Percentiles rank a stretch among this genome's conserved stretches.
Conservation (phyloP, 2,888 invertebrate genomes). For the Epirrita christyi region DNA sequence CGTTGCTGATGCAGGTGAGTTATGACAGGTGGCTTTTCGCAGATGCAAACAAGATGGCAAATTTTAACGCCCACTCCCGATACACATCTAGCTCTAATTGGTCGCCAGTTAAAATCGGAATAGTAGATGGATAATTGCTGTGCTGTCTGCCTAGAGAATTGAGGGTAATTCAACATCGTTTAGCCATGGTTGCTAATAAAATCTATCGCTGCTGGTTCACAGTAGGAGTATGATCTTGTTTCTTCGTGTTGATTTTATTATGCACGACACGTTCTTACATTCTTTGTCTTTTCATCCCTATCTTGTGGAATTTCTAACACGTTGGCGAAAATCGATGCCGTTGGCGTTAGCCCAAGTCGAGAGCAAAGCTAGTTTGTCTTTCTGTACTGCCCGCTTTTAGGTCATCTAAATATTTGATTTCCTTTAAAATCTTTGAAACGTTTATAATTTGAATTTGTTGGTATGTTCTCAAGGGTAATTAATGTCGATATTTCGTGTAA, state of each 20-base stretch:
- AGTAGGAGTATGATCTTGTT: conserved; percentile 1
- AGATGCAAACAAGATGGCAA: not conserved
- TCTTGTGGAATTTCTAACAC: conserved; percentile 23
- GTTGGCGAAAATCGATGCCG: conserved; percentile 50
- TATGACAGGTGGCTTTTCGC: conserved; percentile 9
- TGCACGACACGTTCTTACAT: conserved; percentile 14
- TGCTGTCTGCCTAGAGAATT: not conserved
- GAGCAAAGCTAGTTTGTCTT: conserved; percentile 23
- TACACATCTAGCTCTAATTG: not conserved
- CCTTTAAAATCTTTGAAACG: conserved; percentile 5
- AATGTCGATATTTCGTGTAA: no score
- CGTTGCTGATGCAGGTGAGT: conserved; percentile 85
- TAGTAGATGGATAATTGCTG: no score
- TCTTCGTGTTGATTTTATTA: conserved; percentile 4
- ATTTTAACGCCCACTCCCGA: not conserved
- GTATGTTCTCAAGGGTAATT: no score
- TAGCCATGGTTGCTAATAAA: conserved; percentile 3
- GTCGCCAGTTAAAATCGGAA: not conserved
- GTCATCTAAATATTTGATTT: conserved; percentile 10
- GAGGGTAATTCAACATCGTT: not conserved
- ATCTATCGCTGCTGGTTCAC: not conserved
- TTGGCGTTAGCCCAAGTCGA: conserved; percentile 52
- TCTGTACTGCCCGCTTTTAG: conserved; percentile 20
- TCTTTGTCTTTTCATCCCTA: conserved; percentile 20
- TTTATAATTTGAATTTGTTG: not conserved